Conservation (phyloP, 2,797 vertebrate genomes). For the Natrix natrix region DNA sequence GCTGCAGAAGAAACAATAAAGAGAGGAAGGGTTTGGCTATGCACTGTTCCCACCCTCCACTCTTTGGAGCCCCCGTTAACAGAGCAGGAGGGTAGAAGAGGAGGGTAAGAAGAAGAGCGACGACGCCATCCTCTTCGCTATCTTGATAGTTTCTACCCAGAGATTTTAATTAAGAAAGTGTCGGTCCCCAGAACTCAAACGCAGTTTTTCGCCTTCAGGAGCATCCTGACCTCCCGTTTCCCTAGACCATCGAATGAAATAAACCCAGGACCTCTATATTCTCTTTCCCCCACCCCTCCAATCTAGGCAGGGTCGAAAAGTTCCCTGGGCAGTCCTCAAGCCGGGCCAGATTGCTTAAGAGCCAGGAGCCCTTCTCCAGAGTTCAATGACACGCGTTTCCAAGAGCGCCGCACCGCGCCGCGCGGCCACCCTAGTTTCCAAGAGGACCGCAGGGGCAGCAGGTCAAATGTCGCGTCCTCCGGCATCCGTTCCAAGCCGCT, state of each 20-base stretch:
- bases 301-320: neutral
- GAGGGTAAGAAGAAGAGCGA: neutral
- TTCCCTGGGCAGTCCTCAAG: neutral
- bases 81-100: neutral
- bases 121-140: neutral
- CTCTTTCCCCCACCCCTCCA: too few species aligned
- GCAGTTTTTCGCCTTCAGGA: neutral
- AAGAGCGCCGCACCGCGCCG: neutral
- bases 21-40: constrained; percentile 5
- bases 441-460: neutral
- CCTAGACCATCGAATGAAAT: neutral
- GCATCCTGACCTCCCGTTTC: neutral
- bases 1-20: constrained; percentile 47
- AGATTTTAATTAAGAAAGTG: neutral
- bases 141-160: neutral
- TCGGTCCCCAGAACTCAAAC: neutral
- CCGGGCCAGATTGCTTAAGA: neutral
- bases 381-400: neutral
- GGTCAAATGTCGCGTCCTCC: neutral
- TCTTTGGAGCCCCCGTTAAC: neutral
- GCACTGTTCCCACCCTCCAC: neutral
- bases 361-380: neutral
- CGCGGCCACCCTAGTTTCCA: neutral
- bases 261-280: neutral
- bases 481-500: neutral